Base-by-base conservation (phyloP, 2,888 invertebrate species). In the Blera fallax region DNA sequence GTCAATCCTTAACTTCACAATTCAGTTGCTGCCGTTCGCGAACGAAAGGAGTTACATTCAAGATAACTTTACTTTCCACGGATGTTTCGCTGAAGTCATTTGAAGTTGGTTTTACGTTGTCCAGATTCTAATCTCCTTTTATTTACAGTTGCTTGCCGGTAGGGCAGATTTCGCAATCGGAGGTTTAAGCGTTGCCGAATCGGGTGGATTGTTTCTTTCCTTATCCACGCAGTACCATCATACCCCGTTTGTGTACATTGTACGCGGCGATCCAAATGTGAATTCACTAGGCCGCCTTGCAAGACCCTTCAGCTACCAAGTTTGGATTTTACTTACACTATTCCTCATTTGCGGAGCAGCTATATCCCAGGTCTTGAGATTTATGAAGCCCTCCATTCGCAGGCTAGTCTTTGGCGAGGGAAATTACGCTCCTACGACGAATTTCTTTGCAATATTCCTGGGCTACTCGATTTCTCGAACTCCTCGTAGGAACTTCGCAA, bases 151-250 rank as follows among this genome's bases (percentile, higher is more conserved):
- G 24, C 2, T 18, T 0, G 14, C 74, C 0, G 85, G 85, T 0
- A 45, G 32, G 5, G 89, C 89, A 6, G 88, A 90, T 10, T 32
- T 91, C 0, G 89, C 89, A 0, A 77, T 91, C 11, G 91, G 91
- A 0, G 89, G 88, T 0, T 87, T 90, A 3, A 90, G 90, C 27
- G 88, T 88, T 6, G 88, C 89, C 18, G 81, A 89, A 24, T 60
- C 29, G 2, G 81, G 87, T 3, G 88, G 88, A 8, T 34, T 73
- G 50, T 74, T 76, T 7, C 89, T 89, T 76, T 88, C 88, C 37
- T 87, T 72, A 7, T 89, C 91, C 0, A 11, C 62, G 0, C 84
- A 88, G 0, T 91, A 90, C 24, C 88, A 91, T 88, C 56, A 89
- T 80, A 34, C 69, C 8, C 78, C 88, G 4, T 89, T 87, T 10